These are phyloP conservation scores for Stegostoma tigrinum DNA, from an alignment of 2,113 vertebrate species.

Conservation along the genomic window DNA sequence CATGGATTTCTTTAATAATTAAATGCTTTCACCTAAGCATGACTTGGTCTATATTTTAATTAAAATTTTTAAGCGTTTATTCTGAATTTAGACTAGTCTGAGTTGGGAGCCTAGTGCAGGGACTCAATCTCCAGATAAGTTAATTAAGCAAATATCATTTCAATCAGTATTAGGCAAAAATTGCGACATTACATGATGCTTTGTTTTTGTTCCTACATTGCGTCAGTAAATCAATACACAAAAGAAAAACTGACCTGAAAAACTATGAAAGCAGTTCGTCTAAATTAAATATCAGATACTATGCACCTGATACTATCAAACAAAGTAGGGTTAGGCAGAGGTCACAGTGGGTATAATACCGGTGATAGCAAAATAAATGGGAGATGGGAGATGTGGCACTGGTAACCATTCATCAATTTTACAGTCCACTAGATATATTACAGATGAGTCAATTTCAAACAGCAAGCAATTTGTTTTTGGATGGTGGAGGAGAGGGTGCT, in stretches of 20 bases:
- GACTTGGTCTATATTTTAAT: not conserved
- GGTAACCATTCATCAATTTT: not conserved
- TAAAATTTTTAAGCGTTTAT: not conserved
- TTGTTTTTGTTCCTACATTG: not conserved
- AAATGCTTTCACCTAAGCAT: not conserved
- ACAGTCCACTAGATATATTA: not conserved
- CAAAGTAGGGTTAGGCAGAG: not conserved
- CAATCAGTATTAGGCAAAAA: not conserved
- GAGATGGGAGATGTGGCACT: not conserved
- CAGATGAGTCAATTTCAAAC: not conserved
- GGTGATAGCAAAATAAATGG: not conserved
- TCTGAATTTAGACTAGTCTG: not conserved
- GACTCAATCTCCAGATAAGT: not conserved
- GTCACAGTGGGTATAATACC: not conserved
- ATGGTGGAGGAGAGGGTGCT: not conserved
- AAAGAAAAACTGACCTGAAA: not conserved
- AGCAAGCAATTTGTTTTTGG: not conserved
- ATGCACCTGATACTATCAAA: not conserved
- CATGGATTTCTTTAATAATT: not conserved
- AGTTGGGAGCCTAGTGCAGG: not conserved
- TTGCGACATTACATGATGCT: not conserved
- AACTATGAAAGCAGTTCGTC: not conserved
- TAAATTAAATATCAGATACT: not conserved
- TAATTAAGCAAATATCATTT: not conserved
- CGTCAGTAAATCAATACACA: not conserved